These are phyloP conservation scores for Aphis gossypii DNA, from an alignment of 1,140 invertebrate genomes.

Conservation along the genomic window DNA sequence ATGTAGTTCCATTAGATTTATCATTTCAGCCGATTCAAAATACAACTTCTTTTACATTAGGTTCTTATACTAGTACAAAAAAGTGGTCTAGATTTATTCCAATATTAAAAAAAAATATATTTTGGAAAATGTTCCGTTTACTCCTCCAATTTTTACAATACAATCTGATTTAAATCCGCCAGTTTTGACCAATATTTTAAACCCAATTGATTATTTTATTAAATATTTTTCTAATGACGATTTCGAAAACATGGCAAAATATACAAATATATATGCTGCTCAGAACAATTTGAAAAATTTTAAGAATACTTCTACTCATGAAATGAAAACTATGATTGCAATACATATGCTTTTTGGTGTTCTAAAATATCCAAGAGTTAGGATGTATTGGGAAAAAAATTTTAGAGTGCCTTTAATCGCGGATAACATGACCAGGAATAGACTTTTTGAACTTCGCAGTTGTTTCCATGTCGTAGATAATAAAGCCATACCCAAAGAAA, in stretches of 20 bases:
- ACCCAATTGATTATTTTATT: not conserved
- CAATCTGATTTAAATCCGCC: not conserved
- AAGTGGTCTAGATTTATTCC: not conserved
- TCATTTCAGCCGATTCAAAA: not conserved
- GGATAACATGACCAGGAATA: constrained; percentile 2
- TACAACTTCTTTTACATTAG: not conserved
- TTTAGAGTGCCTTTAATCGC: not conserved
- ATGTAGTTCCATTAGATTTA: not conserved
- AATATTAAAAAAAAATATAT: constrained; percentile 13
- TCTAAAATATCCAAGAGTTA: not conserved
- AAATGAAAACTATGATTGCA: not conserved
- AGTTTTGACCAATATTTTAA: not conserved
- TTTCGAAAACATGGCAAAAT: not conserved
- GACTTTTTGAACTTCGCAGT: not conserved
- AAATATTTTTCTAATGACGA: not conserved
- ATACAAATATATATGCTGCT: not conserved
- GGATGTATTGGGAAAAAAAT: not conserved
- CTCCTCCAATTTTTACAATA: not conserved
- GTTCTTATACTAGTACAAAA: not conserved
- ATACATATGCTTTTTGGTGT: not conserved
- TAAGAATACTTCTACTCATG: not conserved
- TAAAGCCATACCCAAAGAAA: not conserved
- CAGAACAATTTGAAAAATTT: not conserved
- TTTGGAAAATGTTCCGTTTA: not conserved
- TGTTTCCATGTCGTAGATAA: constrained; percentile 56